Conservation (phyloP, 2,113 vertebrate species). For the Narcine bancroftii region DNA sequence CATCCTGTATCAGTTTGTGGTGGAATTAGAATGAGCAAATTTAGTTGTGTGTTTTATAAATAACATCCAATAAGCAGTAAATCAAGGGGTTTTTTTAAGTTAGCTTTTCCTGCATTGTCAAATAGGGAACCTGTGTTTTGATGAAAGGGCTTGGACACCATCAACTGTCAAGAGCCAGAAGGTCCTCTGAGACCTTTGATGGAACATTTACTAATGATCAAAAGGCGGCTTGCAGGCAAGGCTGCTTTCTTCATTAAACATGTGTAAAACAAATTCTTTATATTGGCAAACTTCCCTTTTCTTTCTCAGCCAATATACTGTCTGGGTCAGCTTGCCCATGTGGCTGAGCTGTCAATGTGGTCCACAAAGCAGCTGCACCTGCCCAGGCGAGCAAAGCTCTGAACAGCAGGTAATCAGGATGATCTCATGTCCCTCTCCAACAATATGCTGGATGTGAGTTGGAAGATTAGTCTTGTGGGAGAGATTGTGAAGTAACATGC, state of each 20-base stretch:
- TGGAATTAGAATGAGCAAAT: background rate
- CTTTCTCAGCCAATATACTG: constrained; percentile 41
- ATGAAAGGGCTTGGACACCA: background rate
- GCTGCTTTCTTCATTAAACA: constrained; percentile 36
- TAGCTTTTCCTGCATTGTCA: background rate
- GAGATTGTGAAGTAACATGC: constrained; percentile 2
- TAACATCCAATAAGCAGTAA: background rate
- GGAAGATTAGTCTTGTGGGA: constrained; percentile 5
- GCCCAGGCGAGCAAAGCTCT: background rate
- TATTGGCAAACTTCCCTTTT: constrained; percentile 53
- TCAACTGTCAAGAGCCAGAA: background rate
- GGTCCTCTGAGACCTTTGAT: background rate
- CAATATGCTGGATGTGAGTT: background rate
- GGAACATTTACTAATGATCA: constrained; percentile 31
- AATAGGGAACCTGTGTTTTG: background rate
- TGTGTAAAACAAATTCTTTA: constrained; percentile 63
- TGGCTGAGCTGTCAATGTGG: constrained; percentile 44
- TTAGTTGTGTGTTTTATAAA: background rate
- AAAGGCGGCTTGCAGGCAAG: background rate
- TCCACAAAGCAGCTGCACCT: constrained; percentile 40
- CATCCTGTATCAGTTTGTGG: background rate
- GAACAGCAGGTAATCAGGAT: constrained; percentile 37
- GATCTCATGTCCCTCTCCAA: constrained; percentile 28
- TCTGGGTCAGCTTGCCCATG: constrained; percentile 52
- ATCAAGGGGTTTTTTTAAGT: background rate